Evolutionary conservation across 2,113 vertebrate species (phyloP).

Genomic region (Leptodactylus fuscus): DNA sequence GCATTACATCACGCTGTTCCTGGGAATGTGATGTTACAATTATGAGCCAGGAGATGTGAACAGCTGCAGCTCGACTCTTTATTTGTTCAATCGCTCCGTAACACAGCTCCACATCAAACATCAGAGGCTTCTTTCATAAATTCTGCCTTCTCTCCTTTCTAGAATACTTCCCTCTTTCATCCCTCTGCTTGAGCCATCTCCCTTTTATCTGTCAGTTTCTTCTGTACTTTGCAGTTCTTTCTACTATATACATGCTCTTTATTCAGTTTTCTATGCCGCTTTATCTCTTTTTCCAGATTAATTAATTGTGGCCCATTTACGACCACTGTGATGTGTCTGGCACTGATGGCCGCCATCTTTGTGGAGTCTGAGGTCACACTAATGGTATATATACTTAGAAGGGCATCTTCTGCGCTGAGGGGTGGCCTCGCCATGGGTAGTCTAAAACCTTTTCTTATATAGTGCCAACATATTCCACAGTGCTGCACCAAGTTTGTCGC

Average conservation of each 20-base stretch:
- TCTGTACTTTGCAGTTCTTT: slow-evolving; percentile 22
- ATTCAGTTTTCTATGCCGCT: neutral
- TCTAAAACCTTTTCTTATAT: too few species aligned
- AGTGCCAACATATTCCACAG: too few species aligned
- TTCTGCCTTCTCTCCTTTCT: slow-evolving; percentile 23
- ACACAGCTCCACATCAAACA: slow-evolving; percentile 37
- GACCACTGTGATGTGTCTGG: neutral
- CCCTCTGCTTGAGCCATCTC: neutral
- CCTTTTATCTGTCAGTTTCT: slow-evolving; percentile 13
- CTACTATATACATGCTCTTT: neutral
- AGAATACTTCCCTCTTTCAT: slow-evolving; percentile 8
- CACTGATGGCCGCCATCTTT: neutral
- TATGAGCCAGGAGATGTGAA: slow-evolving; percentile 34
- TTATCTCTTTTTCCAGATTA: neutral
- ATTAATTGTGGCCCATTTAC: neutral
- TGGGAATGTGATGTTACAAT: slow-evolving; percentile 22
- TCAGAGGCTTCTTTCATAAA: slow-evolving; percentile 22
- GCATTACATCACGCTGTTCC: slow-evolving; percentile 1
- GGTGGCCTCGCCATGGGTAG: neutral
- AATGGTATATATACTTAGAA: too few species aligned
- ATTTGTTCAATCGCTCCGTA: slow-evolving; percentile 24
- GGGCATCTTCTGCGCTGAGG: too few species aligned
- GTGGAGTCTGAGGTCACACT: too few species aligned
- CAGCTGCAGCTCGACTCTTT: slow-evolving; percentile 27
- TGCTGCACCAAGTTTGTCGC: too few species aligned